A percentile compares a stretch with the other conserved stretches of the same genome.
Conservation (phyloP, 2,113 vertebrate genomes). For the Urocynchramus pylzowi region DNA sequence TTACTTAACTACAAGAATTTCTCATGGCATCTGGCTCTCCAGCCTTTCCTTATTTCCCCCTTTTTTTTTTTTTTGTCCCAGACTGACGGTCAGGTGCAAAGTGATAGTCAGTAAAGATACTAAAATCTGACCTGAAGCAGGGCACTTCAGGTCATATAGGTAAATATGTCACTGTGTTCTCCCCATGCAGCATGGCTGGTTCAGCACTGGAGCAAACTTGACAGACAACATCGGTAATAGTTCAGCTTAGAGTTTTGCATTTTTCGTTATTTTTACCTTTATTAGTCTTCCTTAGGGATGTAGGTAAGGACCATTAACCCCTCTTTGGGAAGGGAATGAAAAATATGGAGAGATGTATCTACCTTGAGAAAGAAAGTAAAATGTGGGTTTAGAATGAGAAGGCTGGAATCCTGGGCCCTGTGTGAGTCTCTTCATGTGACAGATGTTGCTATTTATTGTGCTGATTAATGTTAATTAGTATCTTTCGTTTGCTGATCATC, state of each 20-base stretch:
- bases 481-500: not conserved
- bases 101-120: not conserved
- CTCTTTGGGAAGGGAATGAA: not conserved
- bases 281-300: not conserved
- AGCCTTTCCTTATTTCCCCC: not conserved
- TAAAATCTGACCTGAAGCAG: not conserved
- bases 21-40: not conserved
- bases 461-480: not conserved
- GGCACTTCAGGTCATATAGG: not conserved
- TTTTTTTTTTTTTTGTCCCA: not conserved
- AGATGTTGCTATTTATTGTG: not conserved
- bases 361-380: not conserved
- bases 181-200: not conserved
- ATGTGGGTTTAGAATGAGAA: not conserved
- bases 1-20: not conserved
- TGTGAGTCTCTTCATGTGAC: not conserved
- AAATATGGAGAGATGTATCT: not conserved
- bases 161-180: fast-evolving
- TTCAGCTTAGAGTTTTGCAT: not conserved
- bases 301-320: not conserved
- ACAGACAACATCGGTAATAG: not conserved
- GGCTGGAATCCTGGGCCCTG: not conserved
- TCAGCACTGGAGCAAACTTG: not conserved
- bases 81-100: not conserved
- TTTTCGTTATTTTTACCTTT: not conserved